phyloP scores from a whole-genome alignment of 2,797 vertebrate species.

The Mycteria americana region DNA sequence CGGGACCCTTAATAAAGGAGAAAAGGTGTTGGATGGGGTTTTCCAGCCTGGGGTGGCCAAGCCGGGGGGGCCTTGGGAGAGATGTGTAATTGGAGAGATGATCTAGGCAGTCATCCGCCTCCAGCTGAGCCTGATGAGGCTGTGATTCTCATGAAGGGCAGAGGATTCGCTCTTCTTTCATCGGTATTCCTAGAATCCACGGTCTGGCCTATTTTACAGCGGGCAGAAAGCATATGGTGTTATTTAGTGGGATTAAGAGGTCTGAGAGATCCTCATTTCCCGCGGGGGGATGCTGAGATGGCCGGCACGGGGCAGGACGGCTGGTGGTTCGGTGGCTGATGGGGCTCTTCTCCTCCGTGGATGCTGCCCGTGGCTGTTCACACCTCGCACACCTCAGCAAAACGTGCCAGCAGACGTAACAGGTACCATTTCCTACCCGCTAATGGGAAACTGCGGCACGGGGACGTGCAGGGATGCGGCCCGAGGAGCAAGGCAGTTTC shows the following conservation, averaged over 20 bases:
- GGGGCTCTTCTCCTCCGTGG: neutral
- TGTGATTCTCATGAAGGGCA: slow-evolving; percentile 1
- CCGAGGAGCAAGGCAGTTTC: neutral
- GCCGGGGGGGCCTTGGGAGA: neutral
- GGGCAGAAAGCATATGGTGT: neutral
- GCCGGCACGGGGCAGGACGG: fast-evolving
- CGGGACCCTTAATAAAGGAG: neutral
- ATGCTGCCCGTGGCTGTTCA: neutral
- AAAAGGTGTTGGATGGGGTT: neutral
- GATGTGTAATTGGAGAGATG: neutral
- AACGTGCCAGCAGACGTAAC: neutral
- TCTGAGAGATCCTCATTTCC: slow-evolving; percentile 10
- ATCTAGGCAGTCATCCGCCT: neutral
- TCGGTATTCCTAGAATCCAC: slow-evolving; percentile 14
- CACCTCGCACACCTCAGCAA: neutral
- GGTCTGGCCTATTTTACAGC: neutral
- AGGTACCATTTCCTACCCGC: neutral
- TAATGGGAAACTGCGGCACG: fast-evolving
- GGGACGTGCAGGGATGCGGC: fast-evolving
- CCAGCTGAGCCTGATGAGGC: neutral
- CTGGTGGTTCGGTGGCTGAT: fast-evolving
- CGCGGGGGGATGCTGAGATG: neutral
- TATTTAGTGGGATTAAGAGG: slow-evolving; percentile 5
- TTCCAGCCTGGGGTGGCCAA: neutral
- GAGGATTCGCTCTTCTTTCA: slow-evolving; percentile 13